These are phyloP conservation scores for Megathymus violae DNA, from an alignment of 1,140 invertebrate genomes.

Conservation along the genomic window DNA sequence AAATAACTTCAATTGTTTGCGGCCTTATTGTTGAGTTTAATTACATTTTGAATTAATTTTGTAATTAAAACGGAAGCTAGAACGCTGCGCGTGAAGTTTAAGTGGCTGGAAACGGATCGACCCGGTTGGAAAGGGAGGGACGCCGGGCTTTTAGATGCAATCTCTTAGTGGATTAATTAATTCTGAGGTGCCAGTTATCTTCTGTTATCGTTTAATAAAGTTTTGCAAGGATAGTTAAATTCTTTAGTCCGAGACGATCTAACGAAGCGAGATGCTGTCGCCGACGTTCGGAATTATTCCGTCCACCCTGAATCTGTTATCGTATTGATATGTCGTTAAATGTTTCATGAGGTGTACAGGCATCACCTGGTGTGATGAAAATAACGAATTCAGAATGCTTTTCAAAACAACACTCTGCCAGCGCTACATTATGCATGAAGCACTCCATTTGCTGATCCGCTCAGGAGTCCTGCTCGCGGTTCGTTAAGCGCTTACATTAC, in stretches of 20 bases:
- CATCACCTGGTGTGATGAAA: slow-evolving; percentile 78
- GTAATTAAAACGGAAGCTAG: slow-evolving; percentile 84
- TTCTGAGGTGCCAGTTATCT: slow-evolving; percentile 82
- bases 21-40: slow-evolving; percentile 83
- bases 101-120: slow-evolving; percentile 83
- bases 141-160: slow-evolving; percentile 79
- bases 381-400: slow-evolving; percentile 81
- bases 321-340: slow-evolving; percentile 72
- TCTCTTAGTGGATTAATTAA: slow-evolving; percentile 83
- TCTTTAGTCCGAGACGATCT: slow-evolving; percentile 53
- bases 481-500: slow-evolving; percentile 82
- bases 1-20: slow-evolving; percentile 84
- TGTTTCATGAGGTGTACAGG: slow-evolving; percentile 72
- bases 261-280: background rate
- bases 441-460: slow-evolving; percentile 83
- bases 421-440: slow-evolving; percentile 82
- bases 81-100: slow-evolving; percentile 82
- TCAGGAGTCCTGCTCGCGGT: slow-evolving; percentile 78
- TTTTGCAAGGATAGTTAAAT: slow-evolving; percentile 68
- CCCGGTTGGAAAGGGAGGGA: slow-evolving; percentile 58
- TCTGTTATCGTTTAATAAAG: slow-evolving; percentile 81
- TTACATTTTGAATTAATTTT: slow-evolving; percentile 84
- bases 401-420: slow-evolving; percentile 81
- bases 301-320: slow-evolving; percentile 46
- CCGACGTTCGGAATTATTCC: slow-evolving; percentile 31